These are phyloP conservation scores for Daubentonia madagascariensis DNA, from an alignment of 2,113 vertebrate genomes.

Conservation along the genomic window DNA sequence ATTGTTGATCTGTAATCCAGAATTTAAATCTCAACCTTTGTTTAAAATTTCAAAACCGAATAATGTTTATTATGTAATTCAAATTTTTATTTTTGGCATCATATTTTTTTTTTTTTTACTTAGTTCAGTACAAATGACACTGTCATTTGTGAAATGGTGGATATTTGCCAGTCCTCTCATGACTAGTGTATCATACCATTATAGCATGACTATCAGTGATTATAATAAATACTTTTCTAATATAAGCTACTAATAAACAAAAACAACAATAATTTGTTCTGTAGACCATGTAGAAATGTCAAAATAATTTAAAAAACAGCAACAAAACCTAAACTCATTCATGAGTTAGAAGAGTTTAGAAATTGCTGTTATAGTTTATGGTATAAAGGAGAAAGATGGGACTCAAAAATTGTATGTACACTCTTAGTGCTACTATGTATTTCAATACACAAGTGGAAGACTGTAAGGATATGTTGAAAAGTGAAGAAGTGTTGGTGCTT, in stretches of 20 bases:
- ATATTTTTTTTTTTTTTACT: background rate
- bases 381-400: background rate
- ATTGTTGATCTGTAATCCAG: background rate
- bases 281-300: background rate
- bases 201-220: background rate
- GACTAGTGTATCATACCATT: background rate
- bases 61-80: background rate
- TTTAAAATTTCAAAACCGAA: background rate
- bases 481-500: background rate
- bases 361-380: background rate
- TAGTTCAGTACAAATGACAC: background rate
- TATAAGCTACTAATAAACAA: background rate
- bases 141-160: conserved; percentile 5
- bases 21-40: background rate
- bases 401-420: background rate
- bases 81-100: background rate
- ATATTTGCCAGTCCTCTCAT: background rate
- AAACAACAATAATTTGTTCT: background rate
- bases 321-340: background rate
- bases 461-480: background rate
- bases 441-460: background rate
- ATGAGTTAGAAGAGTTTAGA: background rate
- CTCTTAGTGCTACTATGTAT: background rate
- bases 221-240: background rate
- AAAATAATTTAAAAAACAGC: background rate